phyloP scores from a whole-genome alignment of 1,140 invertebrate genomes.

The Drosophila micromelanica region DNA sequence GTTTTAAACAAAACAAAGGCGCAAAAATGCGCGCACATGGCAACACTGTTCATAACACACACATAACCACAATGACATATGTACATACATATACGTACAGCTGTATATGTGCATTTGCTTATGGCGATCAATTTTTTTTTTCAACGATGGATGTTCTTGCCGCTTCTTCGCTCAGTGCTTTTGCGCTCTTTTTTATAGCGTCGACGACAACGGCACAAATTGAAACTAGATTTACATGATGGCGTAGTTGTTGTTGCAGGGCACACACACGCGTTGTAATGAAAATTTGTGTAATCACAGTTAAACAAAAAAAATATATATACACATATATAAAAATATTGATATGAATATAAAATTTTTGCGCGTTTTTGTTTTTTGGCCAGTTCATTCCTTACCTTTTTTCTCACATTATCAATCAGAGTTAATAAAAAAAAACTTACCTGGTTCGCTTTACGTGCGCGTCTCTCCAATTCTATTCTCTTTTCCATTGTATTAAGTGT shows the following conservation, averaged over 20 bases:
- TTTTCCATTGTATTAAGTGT: slow-evolving; percentile 90
- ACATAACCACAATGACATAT: slow-evolving; percentile 19
- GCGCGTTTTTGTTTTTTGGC: slow-evolving; percentile 64
- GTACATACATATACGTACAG: slow-evolving; percentile 33
- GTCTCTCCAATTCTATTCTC: slow-evolving; percentile 94
- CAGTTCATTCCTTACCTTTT: slow-evolving; percentile 3
- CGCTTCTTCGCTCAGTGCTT: slow-evolving; percentile 38
- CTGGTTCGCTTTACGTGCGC: slow-evolving; percentile 92
- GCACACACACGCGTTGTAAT: slow-evolving; percentile 27
- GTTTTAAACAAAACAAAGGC: slow-evolving; percentile 59
- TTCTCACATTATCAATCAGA: slow-evolving; percentile 28
- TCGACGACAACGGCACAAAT: slow-evolving; percentile 62
- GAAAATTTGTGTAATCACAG: slow-evolving; percentile 57
- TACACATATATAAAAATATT: no score
- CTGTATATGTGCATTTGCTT: slow-evolving; percentile 71
- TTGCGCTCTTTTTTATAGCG: slow-evolving; percentile 58
- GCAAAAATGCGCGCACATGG: slow-evolving; percentile 76
- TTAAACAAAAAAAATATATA: no score
- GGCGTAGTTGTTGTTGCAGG: slow-evolving; percentile 59
- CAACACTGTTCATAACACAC: slow-evolving; percentile 66
- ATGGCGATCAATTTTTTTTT: slow-evolving; percentile 80
- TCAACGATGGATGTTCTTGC: slow-evolving; percentile 50
- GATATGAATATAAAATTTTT: no score
- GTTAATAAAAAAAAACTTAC: slow-evolving; percentile 86
- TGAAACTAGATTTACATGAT: slow-evolving; percentile 78